A percentile compares a stretch with the other conserved stretches of the same genome.
These are phyloP conservation scores for Tiphia femorata DNA, from an alignment of 2,888 invertebrate species.

Conservation along the genomic window DNA sequence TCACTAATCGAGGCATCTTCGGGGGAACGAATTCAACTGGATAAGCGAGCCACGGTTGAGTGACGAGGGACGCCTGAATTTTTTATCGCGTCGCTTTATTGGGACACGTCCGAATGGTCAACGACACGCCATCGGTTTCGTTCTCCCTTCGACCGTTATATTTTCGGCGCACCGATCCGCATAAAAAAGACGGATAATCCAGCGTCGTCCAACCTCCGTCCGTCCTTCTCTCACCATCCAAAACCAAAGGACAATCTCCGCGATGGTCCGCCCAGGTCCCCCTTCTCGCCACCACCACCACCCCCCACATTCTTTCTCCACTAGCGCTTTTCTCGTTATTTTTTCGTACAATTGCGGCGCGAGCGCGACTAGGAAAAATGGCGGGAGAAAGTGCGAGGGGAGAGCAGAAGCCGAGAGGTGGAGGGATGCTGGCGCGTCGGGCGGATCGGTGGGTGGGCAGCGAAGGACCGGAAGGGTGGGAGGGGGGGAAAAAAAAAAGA, in stretches of 20 bases:
- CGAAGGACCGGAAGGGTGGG: neutral
- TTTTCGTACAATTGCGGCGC: slow-evolving; percentile 23
- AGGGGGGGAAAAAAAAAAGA: slow-evolving; percentile 1
- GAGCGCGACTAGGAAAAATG: slow-evolving; percentile 7
- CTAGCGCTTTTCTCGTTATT: slow-evolving; percentile 16
- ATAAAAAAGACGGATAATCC: neutral
- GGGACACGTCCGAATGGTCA: too few species aligned
- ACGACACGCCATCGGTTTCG: too few species aligned
- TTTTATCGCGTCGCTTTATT: too few species aligned
- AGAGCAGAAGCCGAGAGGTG: neutral
- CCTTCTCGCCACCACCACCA: neutral
- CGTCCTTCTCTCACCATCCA: too few species aligned
- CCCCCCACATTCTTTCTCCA: neutral
- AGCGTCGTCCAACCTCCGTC: neutral
- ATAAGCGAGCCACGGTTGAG: too few species aligned
- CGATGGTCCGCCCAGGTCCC: too few species aligned
- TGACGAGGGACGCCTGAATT: too few species aligned
- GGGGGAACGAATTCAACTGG: too few species aligned
- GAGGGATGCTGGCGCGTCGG: neutral
- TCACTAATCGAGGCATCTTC: too few species aligned
- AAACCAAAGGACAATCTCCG: too few species aligned
- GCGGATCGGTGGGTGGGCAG: neutral
- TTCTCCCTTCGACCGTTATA: slow-evolving; percentile 2
- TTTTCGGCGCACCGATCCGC: slow-evolving; percentile 10
- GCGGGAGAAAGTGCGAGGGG: neutral